These are phyloP conservation scores for Mormyrops boulengeri DNA, from an alignment of 2,797 vertebrate genomes.

Conservation along the genomic window DNA sequence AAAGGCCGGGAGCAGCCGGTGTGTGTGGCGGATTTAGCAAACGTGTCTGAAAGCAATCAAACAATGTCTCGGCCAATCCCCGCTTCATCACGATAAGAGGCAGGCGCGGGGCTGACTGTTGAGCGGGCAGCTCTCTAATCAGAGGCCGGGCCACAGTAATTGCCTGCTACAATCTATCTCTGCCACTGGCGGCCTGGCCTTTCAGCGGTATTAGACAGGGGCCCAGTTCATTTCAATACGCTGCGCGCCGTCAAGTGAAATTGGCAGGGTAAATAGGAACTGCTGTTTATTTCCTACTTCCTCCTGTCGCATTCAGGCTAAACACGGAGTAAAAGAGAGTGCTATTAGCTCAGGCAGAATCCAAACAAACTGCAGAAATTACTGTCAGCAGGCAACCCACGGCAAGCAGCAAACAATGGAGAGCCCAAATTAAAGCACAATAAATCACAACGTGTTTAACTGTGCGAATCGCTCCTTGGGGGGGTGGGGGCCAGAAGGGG, in stretches of 20 bases:
- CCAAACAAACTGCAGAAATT: slow-evolving; percentile 56
- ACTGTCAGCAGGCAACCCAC: slow-evolving; percentile 55
- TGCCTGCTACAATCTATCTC: slow-evolving; percentile 53
- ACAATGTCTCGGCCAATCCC: slow-evolving; percentile 44
- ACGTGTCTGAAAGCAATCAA: slow-evolving; percentile 52
- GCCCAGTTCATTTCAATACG: slow-evolving; percentile 65
- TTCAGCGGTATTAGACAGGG: slow-evolving; percentile 50
- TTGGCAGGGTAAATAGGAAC: slow-evolving; percentile 55
- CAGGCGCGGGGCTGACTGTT: slow-evolving; percentile 42
- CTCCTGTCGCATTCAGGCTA: slow-evolving; percentile 48
- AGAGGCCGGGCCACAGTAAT: slow-evolving; percentile 44
- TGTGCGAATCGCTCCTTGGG: slow-evolving; percentile 33
- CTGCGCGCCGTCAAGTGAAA: slow-evolving; percentile 58
- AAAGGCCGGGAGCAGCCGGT: slow-evolving; percentile 26
- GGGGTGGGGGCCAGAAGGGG: slow-evolving; percentile 24
- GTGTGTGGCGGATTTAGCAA: slow-evolving; percentile 40
- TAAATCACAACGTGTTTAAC: slow-evolving; percentile 62
- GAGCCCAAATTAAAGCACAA: slow-evolving; percentile 59
- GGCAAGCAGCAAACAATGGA: slow-evolving; percentile 50
- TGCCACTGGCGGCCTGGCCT: slow-evolving; percentile 34
- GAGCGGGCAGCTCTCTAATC: slow-evolving; percentile 56
- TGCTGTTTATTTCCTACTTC: slow-evolving; percentile 66
- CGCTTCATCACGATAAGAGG: slow-evolving; percentile 48
- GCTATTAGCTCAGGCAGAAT: slow-evolving; percentile 59
- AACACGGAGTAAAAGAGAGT: slow-evolving; percentile 43